These are phyloP conservation scores for Dromococcyx pavoninus DNA, from an alignment of 2,797 vertebrate species.

Conservation along the genomic window DNA sequence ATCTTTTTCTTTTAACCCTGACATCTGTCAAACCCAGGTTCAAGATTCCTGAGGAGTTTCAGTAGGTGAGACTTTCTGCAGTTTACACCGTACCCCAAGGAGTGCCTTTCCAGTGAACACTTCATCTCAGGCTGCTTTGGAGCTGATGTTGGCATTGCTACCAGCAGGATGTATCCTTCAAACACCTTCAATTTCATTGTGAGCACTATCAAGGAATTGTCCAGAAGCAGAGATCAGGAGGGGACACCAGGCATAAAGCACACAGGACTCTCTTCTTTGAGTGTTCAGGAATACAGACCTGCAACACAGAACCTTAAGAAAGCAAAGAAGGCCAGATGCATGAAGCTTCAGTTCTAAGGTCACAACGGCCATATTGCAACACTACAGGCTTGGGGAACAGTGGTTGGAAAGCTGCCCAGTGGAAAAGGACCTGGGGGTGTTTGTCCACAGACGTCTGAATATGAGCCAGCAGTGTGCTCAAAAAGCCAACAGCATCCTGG, in stretches of 20 bases:
- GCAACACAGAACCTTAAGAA: background rate
- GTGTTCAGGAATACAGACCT: background rate
- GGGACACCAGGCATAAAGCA: background rate
- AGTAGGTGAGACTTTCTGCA: accelerated
- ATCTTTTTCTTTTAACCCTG: background rate
- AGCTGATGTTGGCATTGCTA: background rate
- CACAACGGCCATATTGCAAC: no score
- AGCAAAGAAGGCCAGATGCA: accelerated
- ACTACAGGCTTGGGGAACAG: no score
- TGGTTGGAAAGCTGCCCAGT: no score
- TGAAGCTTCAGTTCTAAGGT: no score
- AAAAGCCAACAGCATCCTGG: no score
- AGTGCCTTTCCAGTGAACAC: accelerated
- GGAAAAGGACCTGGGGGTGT: no score
- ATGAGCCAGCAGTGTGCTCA: no score
- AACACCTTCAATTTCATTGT: background rate
- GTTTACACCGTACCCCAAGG: background rate
- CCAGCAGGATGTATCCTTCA: background rate
- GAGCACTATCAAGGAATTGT: background rate
- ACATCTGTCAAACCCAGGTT: background rate
- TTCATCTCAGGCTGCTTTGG: background rate
- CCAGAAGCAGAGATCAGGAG: background rate
- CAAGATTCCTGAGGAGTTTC: background rate
- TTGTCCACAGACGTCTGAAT: no score
- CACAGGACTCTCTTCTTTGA: accelerated